These are phyloP conservation scores for Peromyscus melanophrys DNA, from an alignment of 2,797 vertebrate species.

Conservation along the genomic window DNA sequence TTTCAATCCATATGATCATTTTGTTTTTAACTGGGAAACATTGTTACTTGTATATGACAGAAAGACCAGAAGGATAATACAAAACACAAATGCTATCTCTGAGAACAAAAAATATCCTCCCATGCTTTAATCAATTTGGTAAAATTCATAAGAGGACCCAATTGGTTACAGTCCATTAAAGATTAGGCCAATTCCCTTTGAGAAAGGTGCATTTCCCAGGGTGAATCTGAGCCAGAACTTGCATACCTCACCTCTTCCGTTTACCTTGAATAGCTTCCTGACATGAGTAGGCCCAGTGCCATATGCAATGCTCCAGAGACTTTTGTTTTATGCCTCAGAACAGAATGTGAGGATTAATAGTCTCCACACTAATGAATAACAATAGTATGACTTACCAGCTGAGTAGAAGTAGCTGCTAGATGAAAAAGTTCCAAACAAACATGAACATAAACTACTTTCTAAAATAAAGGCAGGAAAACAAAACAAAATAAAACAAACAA, in stretches of 20 bases:
- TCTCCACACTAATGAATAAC: not conserved
- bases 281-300: not conserved
- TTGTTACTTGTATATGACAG: not conserved
- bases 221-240: not conserved
- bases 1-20: conserved; percentile 1
- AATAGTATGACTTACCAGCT: not conserved
- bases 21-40: not conserved
- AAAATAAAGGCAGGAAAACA: not conserved
- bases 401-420: not conserved
- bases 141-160: not conserved
- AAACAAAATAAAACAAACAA: not conserved
- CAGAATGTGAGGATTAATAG: not conserved
- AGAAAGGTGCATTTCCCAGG: not conserved
- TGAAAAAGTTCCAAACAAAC: not conserved
- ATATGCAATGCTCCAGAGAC: not conserved
- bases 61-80: not conserved
- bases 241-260: not conserved
- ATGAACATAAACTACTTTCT: not conserved
- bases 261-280: not conserved
- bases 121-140: not conserved
- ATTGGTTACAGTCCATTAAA: not conserved
- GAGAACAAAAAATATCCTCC: not conserved
- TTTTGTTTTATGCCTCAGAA: not conserved
- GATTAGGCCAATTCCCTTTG: not conserved
- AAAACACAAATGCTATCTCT: not conserved